Evolutionary conservation across 2,888 invertebrate species (phyloP).

Genomic region (Thecophora atra): DNA sequence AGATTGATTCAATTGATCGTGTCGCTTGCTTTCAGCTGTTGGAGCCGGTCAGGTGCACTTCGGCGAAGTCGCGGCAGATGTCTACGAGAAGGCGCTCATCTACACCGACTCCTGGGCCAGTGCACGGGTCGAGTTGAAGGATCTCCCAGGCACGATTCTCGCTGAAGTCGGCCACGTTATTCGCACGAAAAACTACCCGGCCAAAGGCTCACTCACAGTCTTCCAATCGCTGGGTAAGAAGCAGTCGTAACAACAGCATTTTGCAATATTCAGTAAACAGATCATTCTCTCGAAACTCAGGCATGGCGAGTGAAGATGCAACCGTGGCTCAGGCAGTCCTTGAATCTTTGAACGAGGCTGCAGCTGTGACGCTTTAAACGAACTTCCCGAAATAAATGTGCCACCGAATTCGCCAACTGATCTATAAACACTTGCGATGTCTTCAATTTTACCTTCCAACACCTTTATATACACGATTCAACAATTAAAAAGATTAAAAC

Average conservation of each 20-base stretch:
- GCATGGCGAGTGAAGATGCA: slow-evolving; percentile 72
- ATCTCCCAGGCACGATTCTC: slow-evolving; percentile 67
- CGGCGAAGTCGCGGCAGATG: slow-evolving; percentile 68
- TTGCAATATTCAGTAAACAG: not conserved
- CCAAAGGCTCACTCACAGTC: slow-evolving; percentile 65
- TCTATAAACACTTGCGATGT: too few species aligned
- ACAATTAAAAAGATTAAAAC: too few species aligned
- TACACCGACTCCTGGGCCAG: slow-evolving; percentile 70
- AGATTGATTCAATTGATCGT: slow-evolving; percentile 1
- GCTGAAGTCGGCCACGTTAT: slow-evolving; percentile 71
- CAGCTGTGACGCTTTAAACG: not conserved
- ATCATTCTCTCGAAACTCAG: slow-evolving; percentile 54
- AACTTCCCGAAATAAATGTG: too few species aligned
- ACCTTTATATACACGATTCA: too few species aligned
- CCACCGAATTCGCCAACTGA: too few species aligned
- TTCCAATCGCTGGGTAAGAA: slow-evolving; percentile 73
- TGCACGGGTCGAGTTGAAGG: slow-evolving; percentile 68
- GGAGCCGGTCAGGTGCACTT: slow-evolving; percentile 68
- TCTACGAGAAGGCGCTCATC: slow-evolving; percentile 67
- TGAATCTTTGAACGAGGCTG: slow-evolving; percentile 40
- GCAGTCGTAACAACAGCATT: not conserved
- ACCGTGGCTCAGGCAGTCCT: slow-evolving; percentile 70
- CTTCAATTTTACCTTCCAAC: too few species aligned
- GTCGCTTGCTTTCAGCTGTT: slow-evolving; percentile 67
- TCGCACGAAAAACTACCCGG: slow-evolving; percentile 51